phyloP scores from a whole-genome alignment of 2,888 invertebrate genomes.

The Anarsia innoxiella region DNA sequence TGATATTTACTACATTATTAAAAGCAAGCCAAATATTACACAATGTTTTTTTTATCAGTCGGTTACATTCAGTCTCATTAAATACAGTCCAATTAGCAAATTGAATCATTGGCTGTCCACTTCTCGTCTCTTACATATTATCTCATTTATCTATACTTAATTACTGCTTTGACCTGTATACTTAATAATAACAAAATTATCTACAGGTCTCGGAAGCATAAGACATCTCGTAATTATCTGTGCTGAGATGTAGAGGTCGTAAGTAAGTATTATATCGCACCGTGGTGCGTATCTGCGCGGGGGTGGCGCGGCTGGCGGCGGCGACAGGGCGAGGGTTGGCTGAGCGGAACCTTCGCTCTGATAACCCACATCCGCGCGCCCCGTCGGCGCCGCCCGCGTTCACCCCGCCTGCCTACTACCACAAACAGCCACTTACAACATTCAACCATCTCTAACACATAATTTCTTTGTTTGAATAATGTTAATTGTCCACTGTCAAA shows the following conservation, averaged over 20 bases:
- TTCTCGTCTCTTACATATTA: constrained; percentile 31
- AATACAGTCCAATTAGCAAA: constrained; percentile 46
- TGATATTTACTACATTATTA: too few species aligned
- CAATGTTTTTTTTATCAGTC: constrained; percentile 14
- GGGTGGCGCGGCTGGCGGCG: too few species aligned
- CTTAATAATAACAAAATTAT: constrained; percentile 39
- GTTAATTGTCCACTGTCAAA: too few species aligned
- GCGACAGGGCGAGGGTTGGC: constrained; percentile 37
- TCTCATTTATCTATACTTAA: constrained; percentile 44
- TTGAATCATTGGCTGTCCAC: constrained; percentile 39
- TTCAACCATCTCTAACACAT: background rate
- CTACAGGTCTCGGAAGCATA: constrained; percentile 44
- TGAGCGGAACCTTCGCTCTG: constrained; percentile 49
- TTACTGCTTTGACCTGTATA: constrained; percentile 54
- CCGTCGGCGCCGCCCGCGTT: constrained; percentile 32
- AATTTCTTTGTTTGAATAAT: constrained; percentile 2
- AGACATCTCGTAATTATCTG: constrained; percentile 42
- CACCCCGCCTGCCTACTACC: constrained; percentile 5
- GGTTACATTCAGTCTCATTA: constrained; percentile 34
- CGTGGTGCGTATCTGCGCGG: too few species aligned
- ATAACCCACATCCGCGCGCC: constrained; percentile 53
- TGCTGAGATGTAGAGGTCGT: constrained; percentile 19
- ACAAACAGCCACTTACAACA: background rate
- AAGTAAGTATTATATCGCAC: too few species aligned
- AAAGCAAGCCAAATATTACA: too few species aligned